phyloP scores from a whole-genome alignment of 2,888 invertebrate species.

The Galeruca laticollis region DNA sequence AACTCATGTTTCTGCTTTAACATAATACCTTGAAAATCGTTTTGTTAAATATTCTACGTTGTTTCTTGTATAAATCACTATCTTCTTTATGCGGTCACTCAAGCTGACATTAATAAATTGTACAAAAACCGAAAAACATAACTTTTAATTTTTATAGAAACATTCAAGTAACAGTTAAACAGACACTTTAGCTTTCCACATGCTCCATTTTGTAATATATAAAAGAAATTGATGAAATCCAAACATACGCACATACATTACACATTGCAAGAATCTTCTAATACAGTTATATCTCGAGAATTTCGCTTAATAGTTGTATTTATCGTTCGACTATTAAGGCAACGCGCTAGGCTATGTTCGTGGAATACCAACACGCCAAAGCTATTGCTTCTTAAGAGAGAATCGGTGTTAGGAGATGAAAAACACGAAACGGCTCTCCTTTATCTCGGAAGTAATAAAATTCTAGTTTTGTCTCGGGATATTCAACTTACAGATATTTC shows the following conservation, averaged over 20 bases:
- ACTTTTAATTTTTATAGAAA: too few relatives aligned
- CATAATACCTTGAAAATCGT: too few relatives aligned
- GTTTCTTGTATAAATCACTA: too few relatives aligned
- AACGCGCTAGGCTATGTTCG: constrained; percentile 32
- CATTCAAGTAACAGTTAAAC: background rate
- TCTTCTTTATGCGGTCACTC: too few relatives aligned
- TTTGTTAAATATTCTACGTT: too few relatives aligned
- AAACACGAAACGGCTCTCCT: constrained; percentile 41
- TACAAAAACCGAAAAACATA: too few relatives aligned
- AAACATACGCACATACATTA: constrained; percentile 4
- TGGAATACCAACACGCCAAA: constrained; percentile 46
- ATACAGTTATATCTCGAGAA: constrained; percentile 36
- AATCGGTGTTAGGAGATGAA: constrained; percentile 43
- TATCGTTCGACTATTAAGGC: constrained; percentile 37
- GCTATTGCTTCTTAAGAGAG: constrained; percentile 40
- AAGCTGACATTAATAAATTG: too few relatives aligned
- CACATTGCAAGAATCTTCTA: constrained; percentile 28
- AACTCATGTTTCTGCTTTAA: too few relatives aligned
- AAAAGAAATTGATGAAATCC: background rate
- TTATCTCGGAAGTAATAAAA: constrained; percentile 33
- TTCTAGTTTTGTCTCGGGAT: constrained; percentile 22
- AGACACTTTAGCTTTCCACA: background rate
- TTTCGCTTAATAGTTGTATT: constrained; percentile 38
- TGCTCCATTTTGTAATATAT: background rate
- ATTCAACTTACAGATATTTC: background rate